phyloP scores from a whole-genome alignment of 2,888 invertebrate species.

The Ariolimax columbianus region DNA sequence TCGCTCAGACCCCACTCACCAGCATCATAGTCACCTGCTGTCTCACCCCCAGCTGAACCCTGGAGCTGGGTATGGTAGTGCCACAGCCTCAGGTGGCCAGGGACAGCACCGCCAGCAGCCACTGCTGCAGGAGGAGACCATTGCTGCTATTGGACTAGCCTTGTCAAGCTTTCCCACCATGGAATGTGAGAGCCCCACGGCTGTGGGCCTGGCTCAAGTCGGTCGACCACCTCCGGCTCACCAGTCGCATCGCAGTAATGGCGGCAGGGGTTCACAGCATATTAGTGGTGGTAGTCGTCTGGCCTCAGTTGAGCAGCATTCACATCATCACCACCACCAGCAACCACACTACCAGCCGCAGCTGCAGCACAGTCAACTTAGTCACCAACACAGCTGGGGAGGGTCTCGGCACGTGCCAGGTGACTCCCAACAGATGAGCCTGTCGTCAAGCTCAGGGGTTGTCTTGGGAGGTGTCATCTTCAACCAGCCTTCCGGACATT shows the following conservation, averaged over 20 bases:
- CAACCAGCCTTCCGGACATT: conserved; percentile 39
- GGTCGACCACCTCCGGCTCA: conserved; percentile 46
- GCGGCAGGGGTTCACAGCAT: conserved; percentile 32
- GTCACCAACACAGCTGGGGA: conserved; percentile 55
- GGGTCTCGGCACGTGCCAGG: conserved; percentile 24
- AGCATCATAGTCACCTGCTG: conserved; percentile 74
- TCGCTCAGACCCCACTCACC: conserved; percentile 78
- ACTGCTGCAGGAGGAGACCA: conserved; percentile 13
- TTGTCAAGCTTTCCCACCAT: conserved; percentile 62
- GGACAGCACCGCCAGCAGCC: conserved; percentile 26
- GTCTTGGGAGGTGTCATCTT: conserved; percentile 42
- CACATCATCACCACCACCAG: conserved; percentile 58
- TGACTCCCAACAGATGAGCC: conserved; percentile 18
- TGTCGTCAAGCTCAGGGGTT: conserved; percentile 29
- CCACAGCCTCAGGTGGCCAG: conserved; percentile 14
- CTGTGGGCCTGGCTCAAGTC: conserved; percentile 51
- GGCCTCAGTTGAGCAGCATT: conserved; percentile 21
- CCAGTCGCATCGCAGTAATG: conserved; percentile 13
- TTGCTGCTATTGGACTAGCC: not conserved
- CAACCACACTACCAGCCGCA: conserved; percentile 51
- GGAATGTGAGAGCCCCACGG: conserved; percentile 70
- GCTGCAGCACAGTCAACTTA: conserved; percentile 63
- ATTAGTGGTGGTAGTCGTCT: conserved; percentile 2
- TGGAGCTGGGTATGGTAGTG: conserved; percentile 12
- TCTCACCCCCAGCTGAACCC: conserved; percentile 64